Evolutionary conservation across 2,113 vertebrate species (phyloP).

Genomic region (Mesembrinibis cayennensis): DNA sequence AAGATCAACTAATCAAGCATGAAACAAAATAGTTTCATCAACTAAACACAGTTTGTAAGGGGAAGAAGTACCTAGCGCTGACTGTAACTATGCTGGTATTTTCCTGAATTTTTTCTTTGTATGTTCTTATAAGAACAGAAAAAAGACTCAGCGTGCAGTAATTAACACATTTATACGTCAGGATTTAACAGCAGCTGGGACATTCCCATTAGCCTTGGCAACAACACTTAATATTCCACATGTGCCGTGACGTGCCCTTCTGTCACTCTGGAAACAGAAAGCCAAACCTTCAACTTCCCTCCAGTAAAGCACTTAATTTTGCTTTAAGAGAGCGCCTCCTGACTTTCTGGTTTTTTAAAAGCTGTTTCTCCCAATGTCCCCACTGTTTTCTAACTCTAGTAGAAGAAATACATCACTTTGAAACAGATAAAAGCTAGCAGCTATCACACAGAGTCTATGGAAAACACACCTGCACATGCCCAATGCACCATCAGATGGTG

Average conservation of each 20-base stretch:
- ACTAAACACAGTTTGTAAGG: neutral
- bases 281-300: neutral
- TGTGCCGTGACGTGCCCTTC: neutral
- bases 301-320: neutral
- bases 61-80: neutral
- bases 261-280: neutral
- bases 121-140: neutral
- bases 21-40: neutral
- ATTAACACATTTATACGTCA: neutral
- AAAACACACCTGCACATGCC: neutral
- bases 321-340: neutral
- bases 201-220: neutral
- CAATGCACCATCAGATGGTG: neutral
- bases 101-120: neutral
- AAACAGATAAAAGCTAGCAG: neutral
- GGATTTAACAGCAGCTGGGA: neutral
- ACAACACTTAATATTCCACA: neutral
- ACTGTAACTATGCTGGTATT: neutral
- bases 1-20: neutral
- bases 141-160: neutral
- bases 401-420: neutral
- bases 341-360: neutral
- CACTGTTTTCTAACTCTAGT: neutral
- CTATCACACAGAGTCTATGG: neutral
- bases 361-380: neutral